phyloP scores from a whole-genome alignment of 1,140 invertebrate genomes.

The Capitella teleta region DNA sequence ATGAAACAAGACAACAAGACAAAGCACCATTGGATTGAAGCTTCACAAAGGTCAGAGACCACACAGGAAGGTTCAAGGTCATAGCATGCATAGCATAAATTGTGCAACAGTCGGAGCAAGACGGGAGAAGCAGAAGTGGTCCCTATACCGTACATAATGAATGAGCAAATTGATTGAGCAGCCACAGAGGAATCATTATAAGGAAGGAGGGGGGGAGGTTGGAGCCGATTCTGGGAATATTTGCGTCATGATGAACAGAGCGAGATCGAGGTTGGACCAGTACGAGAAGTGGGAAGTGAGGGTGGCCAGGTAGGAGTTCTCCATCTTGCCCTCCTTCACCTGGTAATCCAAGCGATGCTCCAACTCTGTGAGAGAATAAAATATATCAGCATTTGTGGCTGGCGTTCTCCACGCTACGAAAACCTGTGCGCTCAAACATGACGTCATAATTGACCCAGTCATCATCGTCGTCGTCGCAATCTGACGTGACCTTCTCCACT shows the following conservation, averaged over 20 bases:
- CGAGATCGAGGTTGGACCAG: constrained; percentile 59
- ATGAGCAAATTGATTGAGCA: too few relatives aligned
- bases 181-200: too few relatives aligned
- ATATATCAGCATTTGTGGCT: background rate
- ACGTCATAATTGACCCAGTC: background rate
- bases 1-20: too few relatives aligned
- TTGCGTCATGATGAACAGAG: constrained; percentile 56
- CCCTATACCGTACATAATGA: too few relatives aligned
- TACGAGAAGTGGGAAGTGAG: constrained; percentile 61
- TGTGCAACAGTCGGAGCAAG: too few relatives aligned
- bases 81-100: too few relatives aligned
- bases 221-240: constrained; percentile 46
- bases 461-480: background rate
- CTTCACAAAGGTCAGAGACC: too few relatives aligned
- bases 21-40: too few relatives aligned
- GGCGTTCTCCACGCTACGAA: background rate
- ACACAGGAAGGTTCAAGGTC: too few relatives aligned
- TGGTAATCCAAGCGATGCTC: constrained; percentile 57
- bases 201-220: too few relatives aligned
- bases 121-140: too few relatives aligned
- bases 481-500: background rate
- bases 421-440: constrained; percentile 4
- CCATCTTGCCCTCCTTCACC: constrained; percentile 48
- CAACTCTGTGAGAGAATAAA: constrained; percentile 42
- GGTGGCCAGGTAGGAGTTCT: constrained; percentile 53